Percentiles rank a stretch among this genome's conserved stretches.
Conservation (phyloP, 1,140 invertebrate genomes). For the Drosophila serrata region DNA sequence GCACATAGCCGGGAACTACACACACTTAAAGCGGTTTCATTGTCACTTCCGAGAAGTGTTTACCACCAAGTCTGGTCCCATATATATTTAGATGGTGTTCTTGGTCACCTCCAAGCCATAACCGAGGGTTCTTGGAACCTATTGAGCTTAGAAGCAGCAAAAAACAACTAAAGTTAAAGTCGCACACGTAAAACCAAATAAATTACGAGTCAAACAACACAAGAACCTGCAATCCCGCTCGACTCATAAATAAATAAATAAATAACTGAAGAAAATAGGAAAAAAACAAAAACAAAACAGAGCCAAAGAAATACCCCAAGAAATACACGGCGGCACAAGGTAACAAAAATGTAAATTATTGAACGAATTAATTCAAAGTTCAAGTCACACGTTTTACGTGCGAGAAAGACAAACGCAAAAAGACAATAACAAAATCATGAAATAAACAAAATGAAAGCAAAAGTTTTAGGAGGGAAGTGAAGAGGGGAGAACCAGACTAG, state of each 20-base stretch:
- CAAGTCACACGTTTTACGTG: constrained; percentile 80
- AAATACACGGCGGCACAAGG: constrained; percentile 14
- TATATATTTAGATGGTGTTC: constrained; percentile 30
- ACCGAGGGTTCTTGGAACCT: constrained; percentile 53
- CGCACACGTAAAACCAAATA: constrained; percentile 53
- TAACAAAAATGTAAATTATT: constrained; percentile 76
- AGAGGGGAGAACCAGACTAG: constrained; percentile 19
- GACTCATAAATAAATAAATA: constrained; percentile 64
- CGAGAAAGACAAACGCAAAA: constrained; percentile 59
- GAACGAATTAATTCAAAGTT: constrained; percentile 82
- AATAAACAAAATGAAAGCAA: constrained; percentile 62
- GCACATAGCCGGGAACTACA: constrained; percentile 71
- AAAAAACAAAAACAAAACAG: constrained; percentile 31
- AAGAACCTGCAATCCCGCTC: constrained; percentile 62
- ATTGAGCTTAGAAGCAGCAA: constrained; percentile 15
- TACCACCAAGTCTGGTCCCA: constrained; percentile 45
- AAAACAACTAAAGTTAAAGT: constrained; percentile 27
- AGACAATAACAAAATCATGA: constrained; percentile 32
- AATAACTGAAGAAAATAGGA: constrained; percentile 46
- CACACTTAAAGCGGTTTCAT: constrained; percentile 62
- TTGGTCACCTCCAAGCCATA: constrained; percentile 44
- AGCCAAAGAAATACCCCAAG: constrained; percentile 18
- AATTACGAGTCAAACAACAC: constrained; percentile 46
- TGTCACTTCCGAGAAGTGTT: constrained; percentile 66
- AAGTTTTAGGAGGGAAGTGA: not conserved